Base-by-base conservation (phyloP, 2,113 vertebrate genomes). In the Onychostoma macrolepis region DNA sequence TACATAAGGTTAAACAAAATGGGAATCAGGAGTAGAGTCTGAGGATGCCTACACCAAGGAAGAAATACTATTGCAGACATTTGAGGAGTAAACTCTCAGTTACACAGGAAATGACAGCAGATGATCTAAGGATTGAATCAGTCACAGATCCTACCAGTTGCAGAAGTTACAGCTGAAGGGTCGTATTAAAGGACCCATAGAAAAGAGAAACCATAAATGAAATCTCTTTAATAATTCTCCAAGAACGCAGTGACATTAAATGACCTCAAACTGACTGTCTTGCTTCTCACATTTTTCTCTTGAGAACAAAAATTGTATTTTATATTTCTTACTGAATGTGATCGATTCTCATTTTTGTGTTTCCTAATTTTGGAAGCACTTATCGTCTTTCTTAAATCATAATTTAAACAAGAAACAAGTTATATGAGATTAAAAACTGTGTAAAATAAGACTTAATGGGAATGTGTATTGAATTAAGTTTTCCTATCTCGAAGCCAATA, bases 51-150 rank as follows among this genome's bases (percentile, higher is more conserved):
- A 11, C 6, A 36, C 48, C 28, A 36, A 56, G 19, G 50, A 38
- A 58, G 50, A 79, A 41, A 80, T 17, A 17, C 33, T 38, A 36
- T n/a, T 24, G 2, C 33, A 61, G 78, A 80, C 21, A 61, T 36
- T 13, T 38, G 30, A 58, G 53, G 17, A 79, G 76, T 56, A 30
- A 65, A 65, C 12, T 28, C 13, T 28, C 26, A 12, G n/a, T 65
- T 24, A 58, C 36, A 56, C 3, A 58, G 77, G 26, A 79, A 79
- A 79, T 58, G 76, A 56, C 76, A 79, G 41, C 24, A 75, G 72
- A 45, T 6, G 41, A 45, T 79, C 77, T 36, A 53, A 33, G 19
- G 50, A 58, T 30, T 79, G 28, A 10, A 58, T 36, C 8, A 36
- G 28, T 24, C 48, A 13, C 28, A 15, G n/a, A 45, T 36, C 17